phyloP scores from a whole-genome alignment of 2,113 vertebrate genomes.

The Ammodytes marinus region DNA sequence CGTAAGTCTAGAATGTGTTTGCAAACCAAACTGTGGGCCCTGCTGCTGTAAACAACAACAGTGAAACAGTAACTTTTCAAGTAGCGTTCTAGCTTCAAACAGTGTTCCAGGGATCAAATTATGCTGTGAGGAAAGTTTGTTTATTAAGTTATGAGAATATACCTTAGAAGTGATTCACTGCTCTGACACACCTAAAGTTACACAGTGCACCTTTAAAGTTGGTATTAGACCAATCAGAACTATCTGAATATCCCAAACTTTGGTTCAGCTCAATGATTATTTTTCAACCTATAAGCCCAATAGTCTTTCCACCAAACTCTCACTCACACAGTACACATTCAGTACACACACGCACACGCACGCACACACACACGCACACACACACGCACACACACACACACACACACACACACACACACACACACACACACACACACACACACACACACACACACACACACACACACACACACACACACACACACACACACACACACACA shows the following conservation, averaged over 20 bases:
- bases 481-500: background rate
- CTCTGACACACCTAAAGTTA: no score
- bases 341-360: background rate
- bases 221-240: background rate
- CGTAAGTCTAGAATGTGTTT: no score
- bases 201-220: no score
- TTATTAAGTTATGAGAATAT: no score
- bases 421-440: background rate
- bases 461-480: background rate
- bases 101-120: no score
- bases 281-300: conserved; percentile 7
- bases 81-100: no score
- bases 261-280: no score
- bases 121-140: no score
- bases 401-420: background rate
- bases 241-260: background rate
- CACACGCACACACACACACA: background rate
- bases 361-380: background rate
- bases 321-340: background rate
- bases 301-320: background rate
- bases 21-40: no score
- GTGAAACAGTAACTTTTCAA: no score
- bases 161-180: no score
- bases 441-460: background rate
- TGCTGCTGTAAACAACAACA: no score